A percentile compares a stretch with the other conserved stretches of the same genome.
These are phyloP conservation scores for Oncorhynchus clarkii DNA, from an alignment of 2,113 vertebrate species.

Conservation along the genomic window DNA sequence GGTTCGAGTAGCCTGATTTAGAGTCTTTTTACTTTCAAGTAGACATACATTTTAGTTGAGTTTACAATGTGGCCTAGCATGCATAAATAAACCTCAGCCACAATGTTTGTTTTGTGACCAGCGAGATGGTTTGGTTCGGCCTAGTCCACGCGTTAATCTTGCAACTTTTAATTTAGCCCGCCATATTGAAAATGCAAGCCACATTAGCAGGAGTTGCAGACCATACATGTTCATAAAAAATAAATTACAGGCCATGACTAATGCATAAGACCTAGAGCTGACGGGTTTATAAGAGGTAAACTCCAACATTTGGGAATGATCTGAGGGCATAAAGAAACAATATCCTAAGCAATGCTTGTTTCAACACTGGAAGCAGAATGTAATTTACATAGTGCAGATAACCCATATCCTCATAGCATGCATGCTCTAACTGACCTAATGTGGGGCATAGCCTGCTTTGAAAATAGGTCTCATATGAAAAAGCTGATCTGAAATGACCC, in stretches of 20 bases:
- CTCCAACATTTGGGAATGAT: neutral
- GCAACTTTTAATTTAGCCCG: no score
- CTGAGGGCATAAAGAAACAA: no score
- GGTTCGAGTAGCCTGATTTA: neutral
- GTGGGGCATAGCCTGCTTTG: no score
- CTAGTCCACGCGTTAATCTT: neutral
- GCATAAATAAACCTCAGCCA: neutral
- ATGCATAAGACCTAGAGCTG: neutral
- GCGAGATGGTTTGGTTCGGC: neutral
- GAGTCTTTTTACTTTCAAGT: neutral
- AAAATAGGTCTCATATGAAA: no score
- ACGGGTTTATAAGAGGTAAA: neutral
- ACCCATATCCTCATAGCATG: no score
- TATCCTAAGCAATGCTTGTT: no score
- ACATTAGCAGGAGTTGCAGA: neutral
- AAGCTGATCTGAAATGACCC: no score
- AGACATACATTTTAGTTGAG: neutral
- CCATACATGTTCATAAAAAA: neutral
- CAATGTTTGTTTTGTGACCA: no score
- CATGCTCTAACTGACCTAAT: no score
- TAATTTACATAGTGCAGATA: no score
- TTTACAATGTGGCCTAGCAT: neutral
- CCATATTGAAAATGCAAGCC: neutral
- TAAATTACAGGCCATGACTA: neutral
- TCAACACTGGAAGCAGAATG: no score